Base-by-base conservation (phyloP, 2,888 invertebrate species). In the Macrosiphum euphorbiae region DNA sequence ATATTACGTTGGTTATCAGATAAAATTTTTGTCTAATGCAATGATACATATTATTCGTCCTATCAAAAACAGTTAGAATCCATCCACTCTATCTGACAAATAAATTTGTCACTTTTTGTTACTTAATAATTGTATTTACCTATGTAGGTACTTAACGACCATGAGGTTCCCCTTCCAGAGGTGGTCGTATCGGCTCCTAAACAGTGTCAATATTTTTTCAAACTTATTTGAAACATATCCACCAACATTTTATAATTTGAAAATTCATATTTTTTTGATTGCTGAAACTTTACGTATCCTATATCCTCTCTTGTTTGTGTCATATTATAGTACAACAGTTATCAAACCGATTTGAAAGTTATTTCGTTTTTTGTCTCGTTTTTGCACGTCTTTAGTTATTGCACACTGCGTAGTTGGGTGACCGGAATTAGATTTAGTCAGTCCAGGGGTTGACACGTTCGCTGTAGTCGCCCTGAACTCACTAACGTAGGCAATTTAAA, bases 401-500 rank as follows among this genome's bases (percentile, higher is more conserved):
- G 13, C 41, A 0, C 84, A 41, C 84, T 26, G 44, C 47, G 20
- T 24, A 50, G 28, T n/a, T 50, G 28, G 24, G 28, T 16, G 16
- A 67, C 1, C 0, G n/a, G n/a, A 7, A n/a, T 67, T 67, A 5
- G n/a, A 67, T 13, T n/a, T n/a, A n/a, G 16, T 67, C 67, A 13
- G n/a, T 67, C n/a, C 67, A 7, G 11, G 4, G n/a, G 13, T n/a
- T 20, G 20, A 78, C 78, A 16, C 16, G 20, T 78, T 20, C 8
- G 20, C 26, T 16, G 44, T 61, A 26, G 10, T 41, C 91, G 44
- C 91, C 84, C 55, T 24, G 58, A 47, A 58, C 47, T 7, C 55
- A 24, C 0, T 44, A 0, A 24, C 11, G 28, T 86, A 91, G 91
- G 91, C 91, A 91, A 91, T 91, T 85, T 24, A 91, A 91, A 91